Evolutionary conservation across 2,888 invertebrate species (phyloP).

Genomic region (Phortica magna): DNA sequence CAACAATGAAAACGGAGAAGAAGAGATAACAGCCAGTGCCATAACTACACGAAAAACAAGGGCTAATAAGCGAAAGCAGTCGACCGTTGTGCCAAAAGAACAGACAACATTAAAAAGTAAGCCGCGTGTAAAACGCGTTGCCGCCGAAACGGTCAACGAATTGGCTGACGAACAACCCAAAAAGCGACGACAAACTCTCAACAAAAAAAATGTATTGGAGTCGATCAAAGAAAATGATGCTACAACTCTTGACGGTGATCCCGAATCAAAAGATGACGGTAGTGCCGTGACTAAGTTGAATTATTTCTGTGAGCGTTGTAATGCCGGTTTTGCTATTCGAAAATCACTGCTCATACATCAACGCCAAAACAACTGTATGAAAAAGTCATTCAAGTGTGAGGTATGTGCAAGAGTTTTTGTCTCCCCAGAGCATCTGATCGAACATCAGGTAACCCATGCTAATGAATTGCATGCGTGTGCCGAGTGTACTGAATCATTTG

Average conservation of each 20-base stretch:
- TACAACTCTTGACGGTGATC: not conserved
- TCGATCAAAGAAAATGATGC: not conserved
- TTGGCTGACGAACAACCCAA: slow-evolving; percentile 24
- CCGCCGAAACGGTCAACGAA: slow-evolving; percentile 27
- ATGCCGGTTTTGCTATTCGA: slow-evolving; percentile 73
- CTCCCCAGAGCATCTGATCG: slow-evolving; percentile 80
- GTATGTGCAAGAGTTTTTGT: slow-evolving; percentile 79
- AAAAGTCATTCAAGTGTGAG: slow-evolving; percentile 78
- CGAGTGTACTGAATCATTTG: slow-evolving; percentile 78
- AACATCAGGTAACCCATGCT: slow-evolving; percentile 77
- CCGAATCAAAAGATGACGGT: not conserved
- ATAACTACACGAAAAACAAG: slow-evolving; percentile 48
- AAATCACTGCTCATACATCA: slow-evolving; percentile 73
- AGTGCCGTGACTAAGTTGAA: slow-evolving; percentile 42
- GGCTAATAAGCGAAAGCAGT: slow-evolving; percentile 17
- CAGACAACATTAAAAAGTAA: slow-evolving; percentile 45
- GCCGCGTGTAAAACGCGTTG: slow-evolving; percentile 7
- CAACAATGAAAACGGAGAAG: slow-evolving; percentile 53
- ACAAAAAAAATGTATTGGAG: not conserved
- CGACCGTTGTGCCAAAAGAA: slow-evolving; percentile 27
- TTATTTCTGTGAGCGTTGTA: slow-evolving; percentile 73
- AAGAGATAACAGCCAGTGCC: slow-evolving; percentile 51
- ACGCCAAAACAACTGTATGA: slow-evolving; percentile 78
- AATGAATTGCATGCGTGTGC: slow-evolving; percentile 68
- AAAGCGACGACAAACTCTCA: not conserved